Conservation (phyloP, 2,888 invertebrate genomes). For the Orthonychiurus folsomi region DNA sequence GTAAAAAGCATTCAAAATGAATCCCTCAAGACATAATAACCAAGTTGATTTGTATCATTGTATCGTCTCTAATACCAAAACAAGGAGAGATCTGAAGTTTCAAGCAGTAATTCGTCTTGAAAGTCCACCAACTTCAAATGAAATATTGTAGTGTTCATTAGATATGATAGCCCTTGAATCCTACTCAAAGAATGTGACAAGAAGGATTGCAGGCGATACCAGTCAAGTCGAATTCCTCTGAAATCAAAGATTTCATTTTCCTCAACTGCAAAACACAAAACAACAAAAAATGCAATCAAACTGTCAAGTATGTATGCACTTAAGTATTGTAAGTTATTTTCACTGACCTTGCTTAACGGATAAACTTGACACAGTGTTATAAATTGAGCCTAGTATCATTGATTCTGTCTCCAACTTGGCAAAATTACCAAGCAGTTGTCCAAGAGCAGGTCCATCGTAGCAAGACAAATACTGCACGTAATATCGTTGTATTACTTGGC, state of each 20-base stretch:
- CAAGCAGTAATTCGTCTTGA: slow-evolving; percentile 89
- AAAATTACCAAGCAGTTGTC: slow-evolving; percentile 70
- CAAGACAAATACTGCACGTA: slow-evolving; percentile 95
- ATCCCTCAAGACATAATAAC: neutral
- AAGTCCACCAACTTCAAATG: slow-evolving; percentile 98
- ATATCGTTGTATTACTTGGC: slow-evolving; percentile 92
- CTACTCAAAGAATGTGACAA: slow-evolving; percentile 60
- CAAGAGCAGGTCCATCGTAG: slow-evolving; percentile 87
- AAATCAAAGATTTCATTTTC: slow-evolving; percentile 94
- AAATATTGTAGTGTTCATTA: slow-evolving; percentile 91
- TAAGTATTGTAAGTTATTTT: slow-evolving; percentile 13
- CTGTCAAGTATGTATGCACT: neutral
- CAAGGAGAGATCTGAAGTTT: slow-evolving; percentile 93
- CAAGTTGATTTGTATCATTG: too few relatives aligned
- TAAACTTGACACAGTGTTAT: slow-evolving; percentile 73
- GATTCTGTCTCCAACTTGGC: slow-evolving; percentile 88
- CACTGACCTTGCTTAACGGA: slow-evolving; percentile 82
- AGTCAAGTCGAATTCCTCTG: slow-evolving; percentile 86
- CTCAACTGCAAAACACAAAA: slow-evolving; percentile 56
- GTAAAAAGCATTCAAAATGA: slow-evolving; percentile 26
- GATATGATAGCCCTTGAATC: slow-evolving; percentile 63
- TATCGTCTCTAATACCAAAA: slow-evolving; percentile 62
- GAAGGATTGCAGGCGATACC: slow-evolving; percentile 93
- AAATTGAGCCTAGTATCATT: slow-evolving; percentile 82
- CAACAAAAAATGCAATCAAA: slow-evolving; percentile 3